Percentiles rank a stretch among this genome's conserved stretches.
Conservation (phyloP, 1,140 invertebrate species). For the Drosophila sucinea region DNA sequence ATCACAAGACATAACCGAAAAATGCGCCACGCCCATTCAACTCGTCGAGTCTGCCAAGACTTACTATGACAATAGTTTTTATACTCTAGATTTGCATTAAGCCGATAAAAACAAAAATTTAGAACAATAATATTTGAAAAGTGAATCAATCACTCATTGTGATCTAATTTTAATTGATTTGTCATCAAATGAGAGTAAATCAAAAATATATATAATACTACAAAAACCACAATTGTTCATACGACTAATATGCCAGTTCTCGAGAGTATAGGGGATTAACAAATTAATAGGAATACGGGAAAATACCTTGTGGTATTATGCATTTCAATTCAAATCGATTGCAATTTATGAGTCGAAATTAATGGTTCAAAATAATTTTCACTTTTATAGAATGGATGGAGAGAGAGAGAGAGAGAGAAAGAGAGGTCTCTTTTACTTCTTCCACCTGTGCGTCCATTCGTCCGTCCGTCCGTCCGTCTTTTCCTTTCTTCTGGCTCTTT, state of each 20-base stretch:
- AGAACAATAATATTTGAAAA: slow-evolving; percentile 11
- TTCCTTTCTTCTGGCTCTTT: background rate
- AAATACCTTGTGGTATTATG: background rate
- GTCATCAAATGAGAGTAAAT: too few relatives aligned
- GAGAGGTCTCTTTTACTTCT: background rate
- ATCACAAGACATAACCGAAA: slow-evolving; percentile 45
- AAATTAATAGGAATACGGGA: background rate
- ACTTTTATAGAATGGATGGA: slow-evolving; percentile 28
- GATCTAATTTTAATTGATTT: too few relatives aligned
- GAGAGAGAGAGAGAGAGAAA: background rate
- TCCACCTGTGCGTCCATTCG: slow-evolving; percentile 28
- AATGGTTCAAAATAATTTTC: slow-evolving; percentile 46
- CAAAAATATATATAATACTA: too few relatives aligned
- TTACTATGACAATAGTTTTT: too few relatives aligned
- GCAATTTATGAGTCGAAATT: slow-evolving; percentile 54
- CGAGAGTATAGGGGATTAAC: too few relatives aligned
- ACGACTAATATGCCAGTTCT: background rate
- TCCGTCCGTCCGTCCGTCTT: background rate
- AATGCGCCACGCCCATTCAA: slow-evolving; percentile 44
- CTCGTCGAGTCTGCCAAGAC: slow-evolving; percentile 23
- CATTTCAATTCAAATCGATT: slow-evolving; percentile 15
- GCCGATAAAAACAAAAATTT: background rate
- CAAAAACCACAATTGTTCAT: too few relatives aligned
- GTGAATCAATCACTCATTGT: too few relatives aligned
- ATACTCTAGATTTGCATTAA: too few relatives aligned